Evolutionary conservation across 2,113 vertebrate species (phyloP).

Genomic region (Neodontobutis hainanensis): DNA sequence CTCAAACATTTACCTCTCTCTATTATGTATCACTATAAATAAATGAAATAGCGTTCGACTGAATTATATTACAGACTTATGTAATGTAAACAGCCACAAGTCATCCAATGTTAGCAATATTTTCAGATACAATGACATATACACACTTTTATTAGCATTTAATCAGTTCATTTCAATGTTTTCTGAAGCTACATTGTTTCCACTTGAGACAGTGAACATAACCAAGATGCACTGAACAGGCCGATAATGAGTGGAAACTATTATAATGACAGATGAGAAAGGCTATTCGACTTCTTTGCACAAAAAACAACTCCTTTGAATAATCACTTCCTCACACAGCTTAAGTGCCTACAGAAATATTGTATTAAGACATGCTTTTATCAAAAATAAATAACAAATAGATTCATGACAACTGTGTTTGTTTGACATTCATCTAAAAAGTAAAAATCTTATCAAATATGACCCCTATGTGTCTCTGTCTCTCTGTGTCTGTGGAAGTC

Average conservation of each 20-base stretch:
- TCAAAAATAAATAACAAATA: background rate
- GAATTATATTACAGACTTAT: too few species aligned
- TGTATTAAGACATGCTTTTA: background rate
- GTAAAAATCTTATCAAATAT: background rate
- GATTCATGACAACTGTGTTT: background rate
- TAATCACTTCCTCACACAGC: slow-evolving; percentile 7
- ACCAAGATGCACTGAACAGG: slow-evolving; percentile 3
- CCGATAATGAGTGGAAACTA: slow-evolving; percentile 15
- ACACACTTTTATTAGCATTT: background rate
- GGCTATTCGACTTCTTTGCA: background rate
- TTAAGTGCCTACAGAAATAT: background rate
- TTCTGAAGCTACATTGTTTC: background rate
- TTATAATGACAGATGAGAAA: slow-evolving; percentile 5
- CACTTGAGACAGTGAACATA: background rate
- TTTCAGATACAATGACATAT: too few species aligned
- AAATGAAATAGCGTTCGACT: too few species aligned
- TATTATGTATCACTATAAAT: too few species aligned
- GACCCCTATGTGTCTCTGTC: too few species aligned
- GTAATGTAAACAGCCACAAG: background rate
- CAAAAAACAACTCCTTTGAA: slow-evolving; percentile 17
- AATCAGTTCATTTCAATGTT: background rate
- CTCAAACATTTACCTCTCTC: too few species aligned
- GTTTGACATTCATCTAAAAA: background rate
- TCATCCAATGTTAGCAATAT: too few species aligned
- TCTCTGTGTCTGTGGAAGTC: background rate